A percentile compares a stretch with the other conserved stretches of the same genome.
These are phyloP conservation scores for Myocastor coypus DNA, from an alignment of 2,113 vertebrate species.

Conservation along the genomic window DNA sequence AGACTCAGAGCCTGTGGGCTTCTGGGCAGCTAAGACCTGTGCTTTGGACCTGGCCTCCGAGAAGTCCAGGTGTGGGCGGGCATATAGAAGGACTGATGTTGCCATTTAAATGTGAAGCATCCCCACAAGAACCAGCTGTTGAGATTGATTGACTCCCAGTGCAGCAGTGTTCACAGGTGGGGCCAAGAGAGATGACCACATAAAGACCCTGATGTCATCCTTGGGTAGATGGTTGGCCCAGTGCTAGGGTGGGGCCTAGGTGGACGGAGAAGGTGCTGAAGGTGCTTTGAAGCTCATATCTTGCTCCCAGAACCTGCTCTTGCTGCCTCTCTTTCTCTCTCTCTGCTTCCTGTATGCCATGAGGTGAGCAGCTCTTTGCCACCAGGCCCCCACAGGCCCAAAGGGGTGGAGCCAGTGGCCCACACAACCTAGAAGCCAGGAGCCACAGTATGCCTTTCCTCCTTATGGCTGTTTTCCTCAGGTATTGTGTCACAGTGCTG, in stretches of 20 bases:
- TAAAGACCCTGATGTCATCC: background rate
- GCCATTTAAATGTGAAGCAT: background rate
- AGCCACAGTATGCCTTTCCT: background rate
- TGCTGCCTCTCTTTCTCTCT: background rate
- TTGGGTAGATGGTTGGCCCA: background rate
- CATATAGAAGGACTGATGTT: background rate
- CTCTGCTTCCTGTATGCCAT: background rate
- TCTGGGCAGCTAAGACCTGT: background rate
- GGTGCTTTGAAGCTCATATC: background rate
- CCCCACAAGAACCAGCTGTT: too few species aligned
- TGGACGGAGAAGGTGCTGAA: background rate
- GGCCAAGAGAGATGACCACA: background rate
- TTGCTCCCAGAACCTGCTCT: background rate
- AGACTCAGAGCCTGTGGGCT: background rate
- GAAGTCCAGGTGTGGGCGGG: background rate
- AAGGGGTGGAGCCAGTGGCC: background rate
- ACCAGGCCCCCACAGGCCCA: background rate
- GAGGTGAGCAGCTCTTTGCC: background rate
- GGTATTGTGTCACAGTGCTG: background rate
- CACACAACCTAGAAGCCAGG: background rate
- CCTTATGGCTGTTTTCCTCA: background rate
- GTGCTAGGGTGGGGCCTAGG: background rate
- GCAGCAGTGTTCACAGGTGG: background rate
- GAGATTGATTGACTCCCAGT: background rate
- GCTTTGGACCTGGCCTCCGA: background rate